phyloP scores from a whole-genome alignment of 2,888 invertebrate genomes.

The Rhamnusium bicolor region DNA sequence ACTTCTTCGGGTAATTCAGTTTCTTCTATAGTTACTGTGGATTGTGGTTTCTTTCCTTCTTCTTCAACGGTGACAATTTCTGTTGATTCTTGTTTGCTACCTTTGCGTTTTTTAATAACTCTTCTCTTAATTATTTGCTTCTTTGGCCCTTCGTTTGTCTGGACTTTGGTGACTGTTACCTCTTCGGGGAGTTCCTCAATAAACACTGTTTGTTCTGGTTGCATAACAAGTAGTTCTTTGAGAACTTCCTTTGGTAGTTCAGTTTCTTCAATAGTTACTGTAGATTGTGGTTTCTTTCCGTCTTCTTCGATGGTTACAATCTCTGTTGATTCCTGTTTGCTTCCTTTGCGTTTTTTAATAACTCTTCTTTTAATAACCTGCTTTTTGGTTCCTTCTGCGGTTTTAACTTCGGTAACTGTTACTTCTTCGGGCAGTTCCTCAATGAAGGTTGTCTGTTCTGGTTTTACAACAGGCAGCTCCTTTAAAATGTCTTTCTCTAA shows the following conservation, averaged over 20 bases:
- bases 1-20: conserved; percentile 56
- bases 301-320: conserved; percentile 62
- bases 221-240: neutral
- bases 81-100: neutral
- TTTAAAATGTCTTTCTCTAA: conserved; percentile 44
- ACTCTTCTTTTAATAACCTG: conserved; percentile 54
- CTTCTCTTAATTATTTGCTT: conserved; percentile 50
- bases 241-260: conserved; percentile 65
- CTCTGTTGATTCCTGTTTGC: conserved; percentile 67
- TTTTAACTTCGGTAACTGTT: conserved; percentile 47
- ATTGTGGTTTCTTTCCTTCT: conserved; percentile 32
- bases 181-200: conserved; percentile 59
- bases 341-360: conserved; percentile 61
- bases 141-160: conserved; percentile 57
- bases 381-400: conserved; percentile 51
- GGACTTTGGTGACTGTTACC: conserved; percentile 46
- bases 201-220: neutral
- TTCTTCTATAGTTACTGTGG: conserved; percentile 66
- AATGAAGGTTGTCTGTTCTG: conserved; percentile 46
- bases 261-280: conserved; percentile 66
- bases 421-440: conserved; percentile 56
- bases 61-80: neutral
- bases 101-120: neutral
- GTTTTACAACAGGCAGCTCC: conserved; percentile 32
- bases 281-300: conserved; percentile 60